Base-by-base conservation (phyloP, 1,140 invertebrate genomes). In the Mercenaria mercenaria region DNA sequence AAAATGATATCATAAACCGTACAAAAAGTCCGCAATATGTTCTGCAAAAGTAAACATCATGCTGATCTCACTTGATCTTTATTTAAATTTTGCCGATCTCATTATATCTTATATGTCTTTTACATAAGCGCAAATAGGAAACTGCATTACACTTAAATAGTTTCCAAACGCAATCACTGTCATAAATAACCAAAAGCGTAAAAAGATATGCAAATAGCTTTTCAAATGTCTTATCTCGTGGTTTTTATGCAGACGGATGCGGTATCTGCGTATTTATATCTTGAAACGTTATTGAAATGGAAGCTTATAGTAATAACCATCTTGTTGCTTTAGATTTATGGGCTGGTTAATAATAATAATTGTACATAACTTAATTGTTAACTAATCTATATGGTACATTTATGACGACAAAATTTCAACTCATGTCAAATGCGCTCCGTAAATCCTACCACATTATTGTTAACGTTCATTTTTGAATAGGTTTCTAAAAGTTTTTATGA, bases 371-470 rank as follows among this genome's bases (percentile, higher is more conserved):
- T 41, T 83, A 39, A 83, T 83, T 83, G 61, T 83, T 69, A 34
- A 39, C 81, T 64, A 83, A 83, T 83, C 34, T 83, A 67, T 43
- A 67, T 67, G 59, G 81, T 69, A 32, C 41, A 26, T 83, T 83
- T 69, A 83, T 18, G 81, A 67, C 81, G 81, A 3, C 61, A 47
- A 29, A 50, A 34, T 11, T 67, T 83, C 69, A 83, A 83, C n/a
- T 67, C 37, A 26, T 83, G 81, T 83, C 81, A 83, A 83, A 47
- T 6, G 4, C 34, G 15, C 11, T 34, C 56, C 64, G 59, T 83
- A 83, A 83, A 83, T 83, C 26, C 56, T 61, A 13, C 11, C 23
- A 1, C 10, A 4, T 52, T 10, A 34, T 80, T 80, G 34, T 82
- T 69, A 43, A 43, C n/a, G 8, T 69, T 64, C 32, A 47, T 61